Evolutionary conservation across 2,888 invertebrate genomes (phyloP), one percentile per base, ranked within the genome.

Genomic region (Drosophila testacea): DNA sequence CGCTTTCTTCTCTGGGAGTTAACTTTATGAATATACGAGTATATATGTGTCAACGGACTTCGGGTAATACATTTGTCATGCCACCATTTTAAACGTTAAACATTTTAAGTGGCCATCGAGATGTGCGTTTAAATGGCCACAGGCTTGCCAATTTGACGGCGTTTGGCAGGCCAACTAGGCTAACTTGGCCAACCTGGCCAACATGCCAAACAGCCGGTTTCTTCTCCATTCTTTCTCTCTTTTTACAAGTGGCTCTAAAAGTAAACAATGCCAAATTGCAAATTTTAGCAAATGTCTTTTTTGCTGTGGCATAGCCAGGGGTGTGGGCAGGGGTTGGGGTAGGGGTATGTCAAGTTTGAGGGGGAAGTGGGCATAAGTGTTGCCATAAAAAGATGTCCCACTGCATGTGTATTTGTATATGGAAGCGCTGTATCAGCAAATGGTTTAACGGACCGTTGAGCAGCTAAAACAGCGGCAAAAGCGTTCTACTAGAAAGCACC

Each of bases 371-470:
- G 44, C 28, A n/a, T 39, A 56, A 48, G 54, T 69, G 62, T 63
- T 57, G 59, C 56, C 78, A 74, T 72, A 74, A 62, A 72, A 47
- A 57, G 50, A 62, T 54, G 39, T 34, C 41, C 36, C 42, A 22
- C 32, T 52, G 44, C 46, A 48, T 22, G 22, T 44, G 39, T 34
- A 30, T 56, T n/a, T 38, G 41, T 41, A 39, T 54, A 11, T n/a
- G 27, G 66, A 36, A 73, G 61, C 59, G 81, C 77, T 78, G 68
- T 73, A 83, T 83, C 83, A 85, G 74, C 83, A 85, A 78, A 83
- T 80, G 81, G 86, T 83, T 83, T 73, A 85, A 88, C 70, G 83
- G 83, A 73, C 88, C 88, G 83, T 83, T 83, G 78, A 69, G 67
- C 82, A 82, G 72, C 57, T 61, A 70, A 67, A 67, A 44, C 63